These are phyloP conservation scores for Poeciliopsis presidionis DNA, from an alignment of 2,797 vertebrate genomes.

Conservation along the genomic window DNA sequence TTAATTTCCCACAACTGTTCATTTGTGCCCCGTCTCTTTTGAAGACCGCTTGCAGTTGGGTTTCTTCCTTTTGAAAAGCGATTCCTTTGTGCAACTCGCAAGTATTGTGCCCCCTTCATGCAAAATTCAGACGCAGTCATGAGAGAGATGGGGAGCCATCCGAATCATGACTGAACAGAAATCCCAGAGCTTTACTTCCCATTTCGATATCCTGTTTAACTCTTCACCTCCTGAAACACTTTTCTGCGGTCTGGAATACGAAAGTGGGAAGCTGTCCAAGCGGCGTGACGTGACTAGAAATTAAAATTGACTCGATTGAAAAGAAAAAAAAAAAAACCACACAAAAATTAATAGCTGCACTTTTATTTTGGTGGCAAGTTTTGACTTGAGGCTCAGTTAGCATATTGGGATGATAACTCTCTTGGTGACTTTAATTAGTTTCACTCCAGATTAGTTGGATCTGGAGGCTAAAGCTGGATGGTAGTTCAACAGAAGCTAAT, in stretches of 20 bases:
- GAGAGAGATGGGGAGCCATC: constrained; percentile 51
- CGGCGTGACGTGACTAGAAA: constrained; percentile 5
- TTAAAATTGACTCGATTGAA: constrained; percentile 9
- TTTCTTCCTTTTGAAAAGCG: constrained; percentile 37
- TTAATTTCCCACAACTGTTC: constrained; percentile 32
- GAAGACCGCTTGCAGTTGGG: constrained; percentile 46
- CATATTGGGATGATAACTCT: background rate
- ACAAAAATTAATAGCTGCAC: background rate
- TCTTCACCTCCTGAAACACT: constrained; percentile 16
- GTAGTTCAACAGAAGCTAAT: background rate
- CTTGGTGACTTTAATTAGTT: background rate
- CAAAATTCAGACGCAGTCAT: constrained; percentile 65
- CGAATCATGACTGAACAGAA: constrained; percentile 52
- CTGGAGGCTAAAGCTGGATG: background rate
- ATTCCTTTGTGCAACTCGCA: constrained; percentile 62
- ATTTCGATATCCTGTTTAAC: constrained; percentile 16
- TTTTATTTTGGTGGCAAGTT: constrained; percentile 1
- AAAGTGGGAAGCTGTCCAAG: background rate
- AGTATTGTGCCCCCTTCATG: constrained; percentile 61
- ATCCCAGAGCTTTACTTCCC: constrained; percentile 37
- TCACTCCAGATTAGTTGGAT: background rate
- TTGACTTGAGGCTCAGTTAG: background rate
- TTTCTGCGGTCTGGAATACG: constrained; percentile 15
- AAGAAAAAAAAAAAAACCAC: background rate
- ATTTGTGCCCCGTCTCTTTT: constrained; percentile 50